phyloP scores from a whole-genome alignment of 2,888 invertebrate species.

The Cantharis rufa region DNA sequence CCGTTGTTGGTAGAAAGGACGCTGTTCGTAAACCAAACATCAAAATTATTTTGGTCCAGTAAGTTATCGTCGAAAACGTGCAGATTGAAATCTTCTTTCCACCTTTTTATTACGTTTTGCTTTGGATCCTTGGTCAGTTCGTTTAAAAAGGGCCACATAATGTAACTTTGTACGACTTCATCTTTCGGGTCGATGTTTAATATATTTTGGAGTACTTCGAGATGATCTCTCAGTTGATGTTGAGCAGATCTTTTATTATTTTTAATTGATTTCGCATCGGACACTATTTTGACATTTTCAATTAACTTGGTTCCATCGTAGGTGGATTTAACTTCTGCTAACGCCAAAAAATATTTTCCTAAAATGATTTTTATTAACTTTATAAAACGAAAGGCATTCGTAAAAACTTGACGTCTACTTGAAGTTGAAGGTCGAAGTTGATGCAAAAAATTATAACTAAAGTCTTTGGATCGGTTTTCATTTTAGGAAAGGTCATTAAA shows the following conservation, averaged over 20 bases:
- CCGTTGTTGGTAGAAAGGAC: slow-evolving; percentile 36
- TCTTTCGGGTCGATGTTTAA: slow-evolving; percentile 32
- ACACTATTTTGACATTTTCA: slow-evolving; percentile 41
- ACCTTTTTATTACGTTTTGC: slow-evolving; percentile 44
- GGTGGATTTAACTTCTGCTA: slow-evolving; percentile 51
- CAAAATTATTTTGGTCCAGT: slow-evolving; percentile 41
- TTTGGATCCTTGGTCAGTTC: slow-evolving; percentile 46
- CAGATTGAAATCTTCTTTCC: slow-evolving; percentile 48
- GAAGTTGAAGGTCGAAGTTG: neutral
- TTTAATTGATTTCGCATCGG: slow-evolving; percentile 50
- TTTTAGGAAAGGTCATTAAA: neutral
- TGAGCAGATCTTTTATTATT: slow-evolving; percentile 52
- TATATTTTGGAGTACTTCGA: slow-evolving; percentile 45
- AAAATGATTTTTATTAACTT: neutral
- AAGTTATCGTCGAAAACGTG: slow-evolving; percentile 48
- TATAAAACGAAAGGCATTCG: neutral
- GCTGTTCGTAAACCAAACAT: slow-evolving; percentile 44
- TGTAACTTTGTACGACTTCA: slow-evolving; percentile 42
- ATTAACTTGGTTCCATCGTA: slow-evolving; percentile 41
- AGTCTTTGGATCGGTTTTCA: neutral
- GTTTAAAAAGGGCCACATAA: slow-evolving; percentile 52
- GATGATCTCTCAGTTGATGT: slow-evolving; percentile 51
- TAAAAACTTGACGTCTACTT: neutral
- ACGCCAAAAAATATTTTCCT: slow-evolving; percentile 40
- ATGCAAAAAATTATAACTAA: neutral